Base-by-base conservation (phyloP, 2,888 invertebrate species). In the Tenthredo amoena region DNA sequence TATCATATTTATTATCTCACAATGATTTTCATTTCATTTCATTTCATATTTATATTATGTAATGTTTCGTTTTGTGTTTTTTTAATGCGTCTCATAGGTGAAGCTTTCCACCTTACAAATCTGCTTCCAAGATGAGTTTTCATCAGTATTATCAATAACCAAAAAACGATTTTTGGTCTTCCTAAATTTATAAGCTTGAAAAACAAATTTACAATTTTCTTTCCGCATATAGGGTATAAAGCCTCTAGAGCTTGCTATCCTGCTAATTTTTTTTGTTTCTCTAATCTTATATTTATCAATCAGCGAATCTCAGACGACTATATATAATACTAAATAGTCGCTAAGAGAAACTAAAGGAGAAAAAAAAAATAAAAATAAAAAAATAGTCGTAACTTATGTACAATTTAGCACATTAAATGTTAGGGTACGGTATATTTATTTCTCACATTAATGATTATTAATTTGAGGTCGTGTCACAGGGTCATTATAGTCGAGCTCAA, bases 381-480 rank as follows among this genome's bases (percentile, higher is more conserved):
- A 58, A 34, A 50, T 55, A 21, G 12, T 82, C 68, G 26, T 62
- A 62, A 62, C 26, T 62, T 86, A 86, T 86, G 47, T 86, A 86
- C 84, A 86, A 83, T 85, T 85, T 85, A 72, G 74, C 82, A 68
- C 82, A 72, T 47, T 37, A 58, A 55, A 50, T 55, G 79, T 62
- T 1, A 1, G 62, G 62, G 9, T 4, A n/a, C n/a, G 55, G 26
- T 21, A 10, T 47, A 47, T 15, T 76, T 21, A 10, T 26, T 47
- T 12, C 4, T 26, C 62, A 58, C 40, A 62, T 81, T 15, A 62
- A 40, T 62, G 15, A 62, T 81, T 81, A 40, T 40, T 62, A 15
- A 40, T 62, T 81, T 81, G 21, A 62, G 79, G 50, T 79, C 62
- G 62, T 34, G 58, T 81, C 62, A 81, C 58, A 62, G 62, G 58